Base-by-base conservation (phyloP, 2,797 vertebrate species). In the Nannoperca australis region DNA sequence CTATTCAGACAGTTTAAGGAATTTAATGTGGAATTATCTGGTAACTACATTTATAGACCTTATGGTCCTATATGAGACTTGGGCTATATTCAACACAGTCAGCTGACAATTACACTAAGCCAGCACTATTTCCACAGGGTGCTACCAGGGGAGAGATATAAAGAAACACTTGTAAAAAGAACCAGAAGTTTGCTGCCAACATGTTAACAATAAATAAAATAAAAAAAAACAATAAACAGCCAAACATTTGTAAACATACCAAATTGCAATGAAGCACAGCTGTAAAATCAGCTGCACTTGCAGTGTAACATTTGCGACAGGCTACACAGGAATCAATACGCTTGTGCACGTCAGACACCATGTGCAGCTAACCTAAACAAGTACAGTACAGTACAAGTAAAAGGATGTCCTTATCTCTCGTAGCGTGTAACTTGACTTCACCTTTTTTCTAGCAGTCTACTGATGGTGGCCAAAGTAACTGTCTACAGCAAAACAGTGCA, bases 171-270 rank as follows among this genome's bases (percentile, higher is more conserved):
- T 53, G 61, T 73, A 72, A 85, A 82, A 80, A 47, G 7, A 59
- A 68, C 3, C 17, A 65, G 5, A 58, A 2, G n/a, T 60, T 64
- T 78, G 61, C 70, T 76, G 83, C 73, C 55, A 65, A 70, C 14
- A 47, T 51, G 58, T 72, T 49, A 78, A 68, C 36, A 78, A 72
- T 32, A 5, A 32, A 27, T 6, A 75, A 5, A 32, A 27, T 6
- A 75, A 47, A 63, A 54, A 58, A 12, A 50, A 63, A 30, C 17
- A 77, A 69, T 13, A 30, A 62, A 77, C 17, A 62, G 58, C 12
- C n/a, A 74, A 68, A 70, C n/a, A 61, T 80, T 53, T 92, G 89
- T 92, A 93, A 91, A 93, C 83, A 90, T 81, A 86, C 34, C 63
- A 67, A 82, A 76, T 73, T 82, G 75, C 50, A 86, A 76, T 67